A percentile compares a stretch with the other conserved stretches of the same genome.
phyloP scores from a whole-genome alignment of 2,797 vertebrate species.

The Myotis vivesi region DNA sequence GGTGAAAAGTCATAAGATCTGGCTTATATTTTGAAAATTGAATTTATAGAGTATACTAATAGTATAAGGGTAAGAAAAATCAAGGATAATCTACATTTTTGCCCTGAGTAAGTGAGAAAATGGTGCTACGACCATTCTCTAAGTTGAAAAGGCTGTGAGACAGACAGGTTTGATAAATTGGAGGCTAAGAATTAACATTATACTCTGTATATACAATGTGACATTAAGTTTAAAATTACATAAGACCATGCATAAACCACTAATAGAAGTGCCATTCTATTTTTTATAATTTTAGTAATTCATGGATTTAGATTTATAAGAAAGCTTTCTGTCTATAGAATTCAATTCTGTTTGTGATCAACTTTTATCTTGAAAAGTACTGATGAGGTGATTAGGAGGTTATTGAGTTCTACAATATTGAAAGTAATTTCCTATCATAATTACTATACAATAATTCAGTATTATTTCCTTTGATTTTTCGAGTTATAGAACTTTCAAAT shows the following conservation, averaged over 20 bases:
- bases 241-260: not conserved
- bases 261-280: not conserved
- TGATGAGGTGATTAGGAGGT: not conserved
- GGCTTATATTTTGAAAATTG: not conserved
- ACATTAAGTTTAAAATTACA: not conserved
- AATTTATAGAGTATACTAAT: not conserved
- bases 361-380: not conserved
- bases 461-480: not conserved
- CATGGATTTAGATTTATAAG: not conserved
- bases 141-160: not conserved
- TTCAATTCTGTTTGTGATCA: not conserved
- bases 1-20: not conserved
- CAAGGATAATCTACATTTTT: not conserved
- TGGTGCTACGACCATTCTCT: not conserved
- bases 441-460: not conserved
- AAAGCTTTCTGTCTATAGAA: not conserved
- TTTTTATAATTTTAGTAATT: not conserved
- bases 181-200: not conserved
- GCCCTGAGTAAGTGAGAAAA: not conserved
- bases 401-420: not conserved
- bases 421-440: not conserved
- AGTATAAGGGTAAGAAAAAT: not conserved
- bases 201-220: not conserved
- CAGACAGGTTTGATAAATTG: not conserved
- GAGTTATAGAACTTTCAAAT: not conserved